Evolutionary conservation across 2,113 vertebrate genomes (phyloP), one percentile per base, ranked within the genome.

Genomic region (Hucho hucho): DNA sequence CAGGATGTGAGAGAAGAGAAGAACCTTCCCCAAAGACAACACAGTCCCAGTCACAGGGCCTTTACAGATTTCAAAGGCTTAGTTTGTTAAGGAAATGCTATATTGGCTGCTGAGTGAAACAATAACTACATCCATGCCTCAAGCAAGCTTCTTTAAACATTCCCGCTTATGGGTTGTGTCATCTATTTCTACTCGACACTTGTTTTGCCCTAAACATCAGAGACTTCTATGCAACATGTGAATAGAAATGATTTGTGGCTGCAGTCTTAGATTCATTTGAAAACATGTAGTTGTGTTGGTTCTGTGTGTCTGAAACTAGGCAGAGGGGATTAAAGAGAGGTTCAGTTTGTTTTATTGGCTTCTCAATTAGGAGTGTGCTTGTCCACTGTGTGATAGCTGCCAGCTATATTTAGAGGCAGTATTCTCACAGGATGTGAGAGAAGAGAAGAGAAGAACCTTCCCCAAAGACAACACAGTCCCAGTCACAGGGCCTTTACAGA

Each of bases 321-420:
- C 28, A 37, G 16, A 11, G 6, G 20, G 16, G 7, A 61, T 61
- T 22, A 61, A 6, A 24, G n/a, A 61, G 20, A 61, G n/a, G 49
- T 46, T 3, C 6, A 7, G 32, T 69, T 29, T 28, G 74, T 70
- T 71, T 75, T 67, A 73, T 66, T 1, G 28, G 28, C 29, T 67
- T 28, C 28, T 75, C 64, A 37, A 75, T 56, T 56, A 70, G 26
- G 71, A 13, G 53, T 78, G 64, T 32, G 59, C 7, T 13, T 6
- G 72, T 29, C 26, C 22, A 59, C 75, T 75, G 81, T 82, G 76
- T 79, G 77, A 90, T 67, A 81, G 83, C 78, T 56, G 73, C 61
- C 18, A 69, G 1, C 88, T 91, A 90, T 88, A 70, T 91, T 91
- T 90, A n/a, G n/a, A 66, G 6, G 14, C 20, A 64, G 25, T 64